A percentile compares a stretch with the other conserved stretches of the same genome.
Conservation (phyloP, 1,140 invertebrate species). For the Riptortus pedestris region DNA sequence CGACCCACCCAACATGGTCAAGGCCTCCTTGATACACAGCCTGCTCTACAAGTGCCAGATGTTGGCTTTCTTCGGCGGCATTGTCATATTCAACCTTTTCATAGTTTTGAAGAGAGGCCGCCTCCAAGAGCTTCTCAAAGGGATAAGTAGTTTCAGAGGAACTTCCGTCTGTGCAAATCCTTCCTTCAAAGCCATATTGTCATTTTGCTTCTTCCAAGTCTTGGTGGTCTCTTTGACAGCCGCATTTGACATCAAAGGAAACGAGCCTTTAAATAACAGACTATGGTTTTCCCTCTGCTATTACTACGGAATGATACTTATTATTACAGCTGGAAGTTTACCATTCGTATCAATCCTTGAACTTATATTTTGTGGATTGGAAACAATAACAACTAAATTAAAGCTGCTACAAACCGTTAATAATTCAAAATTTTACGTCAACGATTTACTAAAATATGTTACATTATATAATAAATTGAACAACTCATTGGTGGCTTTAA, state of each 20-base stretch:
- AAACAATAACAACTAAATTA: neutral
- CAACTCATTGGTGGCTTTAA: neutral
- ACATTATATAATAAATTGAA: neutral
- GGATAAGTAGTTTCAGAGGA: neutral
- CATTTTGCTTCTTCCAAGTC: neutral
- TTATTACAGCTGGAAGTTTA: neutral
- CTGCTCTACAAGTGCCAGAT: neutral
- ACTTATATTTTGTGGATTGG: neutral
- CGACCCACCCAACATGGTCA: neutral
- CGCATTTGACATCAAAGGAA: neutral
- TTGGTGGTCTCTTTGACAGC: neutral
- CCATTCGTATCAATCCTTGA: neutral
- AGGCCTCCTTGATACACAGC: neutral
- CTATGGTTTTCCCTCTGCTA: neutral
- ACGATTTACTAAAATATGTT: neutral
- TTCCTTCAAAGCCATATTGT: neutral
- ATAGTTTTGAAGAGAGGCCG: neutral
- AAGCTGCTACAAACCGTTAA: neutral
- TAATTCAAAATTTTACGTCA: neutral
- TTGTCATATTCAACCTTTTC: neutral
- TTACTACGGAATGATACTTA: neutral
- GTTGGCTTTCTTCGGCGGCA: neutral
- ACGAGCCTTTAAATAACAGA: neutral
- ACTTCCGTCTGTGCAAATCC: neutral
- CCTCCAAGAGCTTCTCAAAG: neutral